Evolutionary conservation across 1,140 invertebrate genomes (phyloP).

Genomic region (Reticulitermes speratus): DNA sequence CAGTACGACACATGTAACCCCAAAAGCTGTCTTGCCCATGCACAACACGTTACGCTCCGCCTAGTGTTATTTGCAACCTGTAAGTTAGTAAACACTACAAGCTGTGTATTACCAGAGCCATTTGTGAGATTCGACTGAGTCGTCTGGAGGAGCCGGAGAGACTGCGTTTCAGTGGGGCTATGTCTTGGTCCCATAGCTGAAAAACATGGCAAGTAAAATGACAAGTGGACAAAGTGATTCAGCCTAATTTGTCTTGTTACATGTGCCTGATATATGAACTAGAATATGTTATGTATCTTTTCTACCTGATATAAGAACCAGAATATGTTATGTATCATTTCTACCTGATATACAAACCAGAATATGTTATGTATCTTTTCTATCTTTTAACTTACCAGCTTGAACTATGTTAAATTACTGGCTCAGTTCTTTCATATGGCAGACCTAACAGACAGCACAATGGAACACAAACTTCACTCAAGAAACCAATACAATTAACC

Average conservation of each 20-base stretch:
- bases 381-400: too few species aligned
- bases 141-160: constrained; percentile 69
- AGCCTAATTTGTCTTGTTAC: too few species aligned
- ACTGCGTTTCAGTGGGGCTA: constrained; percentile 75
- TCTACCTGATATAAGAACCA: too few species aligned
- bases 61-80: constrained; percentile 4
- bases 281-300: too few species aligned
- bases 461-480: too few species aligned
- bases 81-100: neutral
- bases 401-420: too few species aligned
- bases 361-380: too few species aligned
- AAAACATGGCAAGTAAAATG: constrained; percentile 39
- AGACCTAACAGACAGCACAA: too few species aligned
- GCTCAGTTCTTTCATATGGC: too few species aligned
- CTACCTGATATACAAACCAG: too few species aligned
- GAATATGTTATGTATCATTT: too few species aligned
- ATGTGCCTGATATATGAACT: neutral
- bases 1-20: constrained; percentile 28
- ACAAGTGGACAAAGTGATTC: neutral
- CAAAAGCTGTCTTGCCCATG: neutral
- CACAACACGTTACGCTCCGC: neutral
- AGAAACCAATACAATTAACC: too few species aligned
- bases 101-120: constrained; percentile 66
- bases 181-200: constrained; percentile 84
- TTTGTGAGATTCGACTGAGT: constrained; percentile 78